phyloP scores from a whole-genome alignment of 2,113 vertebrate genomes.

The Gymnarchus niloticus region DNA sequence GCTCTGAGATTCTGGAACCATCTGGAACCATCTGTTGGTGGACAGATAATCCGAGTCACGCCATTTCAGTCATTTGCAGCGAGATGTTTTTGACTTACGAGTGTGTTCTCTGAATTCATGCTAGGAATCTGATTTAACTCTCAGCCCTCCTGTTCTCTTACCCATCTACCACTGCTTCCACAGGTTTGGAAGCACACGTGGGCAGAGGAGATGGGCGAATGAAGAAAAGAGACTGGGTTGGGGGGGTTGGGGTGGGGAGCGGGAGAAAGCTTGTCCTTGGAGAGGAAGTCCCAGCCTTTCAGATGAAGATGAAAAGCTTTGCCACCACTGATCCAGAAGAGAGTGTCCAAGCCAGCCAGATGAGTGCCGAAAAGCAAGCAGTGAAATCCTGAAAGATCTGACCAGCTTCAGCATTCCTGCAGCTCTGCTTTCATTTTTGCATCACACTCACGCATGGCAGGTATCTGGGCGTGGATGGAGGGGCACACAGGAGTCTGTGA shows the following conservation, averaged over 20 bases:
- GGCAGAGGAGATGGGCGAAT: not conserved
- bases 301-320: not conserved
- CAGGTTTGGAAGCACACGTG: not conserved
- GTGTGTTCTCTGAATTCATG: not conserved
- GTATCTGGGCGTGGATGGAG: not conserved
- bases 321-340: not conserved
- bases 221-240: not conserved
- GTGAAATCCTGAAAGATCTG: not conserved
- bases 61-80: not conserved
- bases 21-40: not conserved
- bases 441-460: not conserved
- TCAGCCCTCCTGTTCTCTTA: not conserved
- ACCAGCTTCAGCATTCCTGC: not conserved
- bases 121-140: not conserved
- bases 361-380: too few species aligned
- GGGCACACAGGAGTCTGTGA: not conserved
- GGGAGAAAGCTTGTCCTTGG: not conserved
- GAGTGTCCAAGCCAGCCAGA: too few species aligned
- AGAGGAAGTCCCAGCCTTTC: not conserved
- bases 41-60: not conserved
- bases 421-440: not conserved
- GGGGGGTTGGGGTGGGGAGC: not conserved
- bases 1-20: slow-evolving; percentile 4
- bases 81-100: not conserved
- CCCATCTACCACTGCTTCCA: not conserved